Evolutionary conservation across 2,113 vertebrate genomes (phyloP).

Genomic region (Notarius quadriscutis): DNA sequence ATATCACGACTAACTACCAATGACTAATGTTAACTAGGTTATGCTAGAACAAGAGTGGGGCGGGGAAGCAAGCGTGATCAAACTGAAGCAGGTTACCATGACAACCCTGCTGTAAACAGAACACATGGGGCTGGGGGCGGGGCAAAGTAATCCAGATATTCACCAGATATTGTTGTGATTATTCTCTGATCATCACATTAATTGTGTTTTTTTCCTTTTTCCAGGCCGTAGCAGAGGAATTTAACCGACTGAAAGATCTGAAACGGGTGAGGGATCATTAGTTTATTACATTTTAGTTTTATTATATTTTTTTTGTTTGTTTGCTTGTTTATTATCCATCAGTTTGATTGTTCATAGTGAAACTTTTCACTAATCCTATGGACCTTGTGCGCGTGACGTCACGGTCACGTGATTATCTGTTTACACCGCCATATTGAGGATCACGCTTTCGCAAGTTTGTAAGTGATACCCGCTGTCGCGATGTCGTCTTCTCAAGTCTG

Average conservation of each 20-base stretch:
- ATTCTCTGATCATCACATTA: neutral
- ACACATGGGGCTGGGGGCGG: neutral
- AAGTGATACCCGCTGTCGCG: too few relatives aligned
- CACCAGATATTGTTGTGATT: neutral
- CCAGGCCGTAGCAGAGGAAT: conserved; percentile 81
- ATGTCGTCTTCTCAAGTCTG: too few relatives aligned
- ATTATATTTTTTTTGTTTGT: neutral
- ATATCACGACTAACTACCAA: neutral
- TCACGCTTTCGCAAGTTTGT: too few relatives aligned
- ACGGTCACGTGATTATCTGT: too few relatives aligned
- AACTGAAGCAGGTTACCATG: neutral
- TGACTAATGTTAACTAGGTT: neutral
- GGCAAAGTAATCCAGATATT: neutral
- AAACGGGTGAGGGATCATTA: conserved; percentile 74
- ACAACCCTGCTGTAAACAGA: neutral
- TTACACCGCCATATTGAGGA: too few relatives aligned
- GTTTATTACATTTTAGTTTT: neutral
- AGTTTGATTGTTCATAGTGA: neutral
- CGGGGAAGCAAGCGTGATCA: neutral
- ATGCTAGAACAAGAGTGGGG: too few relatives aligned
- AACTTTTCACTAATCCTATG: neutral
- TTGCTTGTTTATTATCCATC: neutral
- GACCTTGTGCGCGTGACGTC: too few relatives aligned
- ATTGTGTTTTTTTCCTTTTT: neutral
- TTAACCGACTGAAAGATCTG: conserved; percentile 81